Conservation (phyloP, 2,797 vertebrate genomes). For the Schizopygopsis pylzovi region DNA sequence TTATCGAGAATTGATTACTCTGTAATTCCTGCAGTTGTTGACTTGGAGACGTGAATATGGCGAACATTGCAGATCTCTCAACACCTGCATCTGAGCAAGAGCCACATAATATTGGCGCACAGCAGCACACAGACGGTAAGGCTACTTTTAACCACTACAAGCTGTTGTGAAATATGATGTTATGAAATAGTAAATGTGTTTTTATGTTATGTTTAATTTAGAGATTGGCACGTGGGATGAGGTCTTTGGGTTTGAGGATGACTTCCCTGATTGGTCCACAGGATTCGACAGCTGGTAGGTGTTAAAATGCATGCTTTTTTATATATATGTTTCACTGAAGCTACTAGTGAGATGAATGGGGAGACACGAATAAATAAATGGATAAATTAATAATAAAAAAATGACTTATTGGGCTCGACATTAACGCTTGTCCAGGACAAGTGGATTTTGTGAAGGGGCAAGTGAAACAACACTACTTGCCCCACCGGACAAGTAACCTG, state of each 20-base stretch:
- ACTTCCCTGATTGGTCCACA: conserved; percentile 64
- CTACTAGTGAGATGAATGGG: background rate
- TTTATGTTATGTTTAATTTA: conserved; percentile 52
- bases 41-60: background rate
- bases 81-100: conserved; percentile 3
- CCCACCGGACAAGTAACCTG: too few relatives aligned
- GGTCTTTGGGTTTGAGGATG: conserved; percentile 61
- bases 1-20: background rate
- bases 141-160: background rate
- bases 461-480: too few relatives aligned
- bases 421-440: too few relatives aligned
- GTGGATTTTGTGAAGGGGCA: too few relatives aligned
- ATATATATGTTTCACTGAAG: background rate
- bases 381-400: background rate
- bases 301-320: background rate
- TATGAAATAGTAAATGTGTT: background rate
- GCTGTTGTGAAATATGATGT: background rate
- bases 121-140: background rate
- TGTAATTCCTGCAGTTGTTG: background rate
- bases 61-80: background rate
- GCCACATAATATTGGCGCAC: background rate
- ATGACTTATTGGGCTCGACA: background rate
- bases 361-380: background rate
- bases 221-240: conserved; percentile 56
- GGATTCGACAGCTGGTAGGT: conserved; percentile 67